These are phyloP conservation scores for Caenorhabditis angaria DNA, from an alignment of 2,888 invertebrate genomes.

Conservation along the genomic window DNA sequence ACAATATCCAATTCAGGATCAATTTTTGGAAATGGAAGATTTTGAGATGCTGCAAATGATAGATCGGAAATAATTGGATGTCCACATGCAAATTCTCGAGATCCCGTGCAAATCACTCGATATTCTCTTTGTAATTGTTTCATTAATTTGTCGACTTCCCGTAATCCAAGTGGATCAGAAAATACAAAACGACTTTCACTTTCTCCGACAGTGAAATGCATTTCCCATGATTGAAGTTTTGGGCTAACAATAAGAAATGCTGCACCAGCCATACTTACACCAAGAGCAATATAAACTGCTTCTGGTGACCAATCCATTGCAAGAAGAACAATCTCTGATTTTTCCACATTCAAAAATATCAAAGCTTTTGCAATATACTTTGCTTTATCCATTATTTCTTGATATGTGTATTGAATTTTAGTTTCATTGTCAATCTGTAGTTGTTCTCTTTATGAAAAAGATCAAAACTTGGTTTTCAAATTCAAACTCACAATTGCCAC, in stretches of 20 bases:
- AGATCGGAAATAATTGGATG: conserved; percentile 36
- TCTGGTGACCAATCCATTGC: conserved; percentile 41
- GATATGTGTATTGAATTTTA: conserved; percentile 26
- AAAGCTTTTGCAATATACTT: conserved; percentile 30
- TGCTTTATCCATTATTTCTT: conserved; percentile 30
- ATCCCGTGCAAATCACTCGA: conserved; percentile 37
- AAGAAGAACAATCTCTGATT: conserved; percentile 31
- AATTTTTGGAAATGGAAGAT: conserved; percentile 30
- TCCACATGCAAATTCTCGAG: conserved; percentile 22
- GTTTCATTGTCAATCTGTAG: conserved; percentile 40
- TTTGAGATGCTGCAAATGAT: conserved; percentile 20
- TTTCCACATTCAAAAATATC: conserved; percentile 34
- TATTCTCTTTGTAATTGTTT: conserved; percentile 32
- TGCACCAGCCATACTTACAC: conserved; percentile 39
- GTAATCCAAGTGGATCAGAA: conserved; percentile 34
- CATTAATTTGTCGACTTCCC: conserved; percentile 37
- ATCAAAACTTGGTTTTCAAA: not conserved
- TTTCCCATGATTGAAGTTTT: conserved; percentile 39
- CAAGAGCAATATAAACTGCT: conserved; percentile 33
- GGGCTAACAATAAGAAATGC: conserved; percentile 33
- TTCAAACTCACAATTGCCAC: conserved; percentile 30
- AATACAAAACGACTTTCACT: conserved; percentile 41
- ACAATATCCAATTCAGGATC: conserved; percentile 44
- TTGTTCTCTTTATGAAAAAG: not conserved
- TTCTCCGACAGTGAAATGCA: conserved; percentile 35